Percentiles rank a stretch among this genome's conserved stretches.
phyloP scores from a whole-genome alignment of 2,888 invertebrate genomes.

The Dugesia japonica region DNA sequence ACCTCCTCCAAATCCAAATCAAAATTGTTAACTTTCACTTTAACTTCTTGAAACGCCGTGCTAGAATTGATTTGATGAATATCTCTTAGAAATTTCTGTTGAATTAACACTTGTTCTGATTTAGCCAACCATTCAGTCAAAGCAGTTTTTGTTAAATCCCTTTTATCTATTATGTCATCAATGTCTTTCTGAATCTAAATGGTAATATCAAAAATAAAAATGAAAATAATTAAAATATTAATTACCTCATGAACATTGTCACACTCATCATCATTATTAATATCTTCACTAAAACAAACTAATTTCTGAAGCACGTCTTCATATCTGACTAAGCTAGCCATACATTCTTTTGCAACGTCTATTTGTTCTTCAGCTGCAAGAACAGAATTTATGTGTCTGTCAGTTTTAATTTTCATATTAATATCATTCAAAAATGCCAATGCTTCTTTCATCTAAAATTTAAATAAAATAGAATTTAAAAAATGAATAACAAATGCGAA shows the following conservation, averaged over 20 bases:
- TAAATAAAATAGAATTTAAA: neutral
- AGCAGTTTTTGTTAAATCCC: neutral
- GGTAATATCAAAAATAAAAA: neutral
- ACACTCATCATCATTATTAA: neutral
- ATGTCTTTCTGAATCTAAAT: neutral
- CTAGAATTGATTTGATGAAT: conserved; percentile 1
- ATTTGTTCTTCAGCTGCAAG: neutral
- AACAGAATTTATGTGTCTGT: neutral
- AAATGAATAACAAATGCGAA: neutral
- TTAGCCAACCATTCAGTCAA: neutral
- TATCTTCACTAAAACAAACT: neutral
- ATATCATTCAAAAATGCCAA: neutral
- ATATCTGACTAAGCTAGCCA: neutral
- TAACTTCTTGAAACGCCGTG: neutral
- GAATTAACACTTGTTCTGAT: neutral
- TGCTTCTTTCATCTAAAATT: neutral
- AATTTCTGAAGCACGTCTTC: neutral
- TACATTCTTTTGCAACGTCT: neutral
- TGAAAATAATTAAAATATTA: neutral
- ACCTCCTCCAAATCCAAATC: conserved; percentile 9
- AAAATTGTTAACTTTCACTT: conserved; percentile 20
- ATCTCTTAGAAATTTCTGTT: neutral
- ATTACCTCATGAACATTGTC: neutral
- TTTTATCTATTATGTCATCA: neutral
- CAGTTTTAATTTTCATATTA: neutral